Base-by-base conservation (phyloP, 2,888 invertebrate species). In the Nowickia ferox region DNA sequence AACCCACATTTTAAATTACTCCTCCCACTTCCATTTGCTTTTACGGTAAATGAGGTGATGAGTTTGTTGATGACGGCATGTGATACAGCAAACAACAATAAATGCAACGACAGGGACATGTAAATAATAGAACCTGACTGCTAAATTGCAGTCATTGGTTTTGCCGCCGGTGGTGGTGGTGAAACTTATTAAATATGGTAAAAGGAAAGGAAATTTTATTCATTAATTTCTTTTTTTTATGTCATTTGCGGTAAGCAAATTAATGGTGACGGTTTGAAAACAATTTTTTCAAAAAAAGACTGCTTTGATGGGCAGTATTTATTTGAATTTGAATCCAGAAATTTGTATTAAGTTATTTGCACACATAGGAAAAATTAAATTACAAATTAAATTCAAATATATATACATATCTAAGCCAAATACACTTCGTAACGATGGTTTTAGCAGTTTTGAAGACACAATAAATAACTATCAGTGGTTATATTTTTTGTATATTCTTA, bases 111-210 rank as follows among this genome's bases (percentile, higher is more conserved):
- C 78, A 53, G 63, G 30, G 6, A 40, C 61, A 63, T 22, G 63
- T 71, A 44, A 55, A 57, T 74, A 74, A 74, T 80, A 48, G 66
- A 59, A 80, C 42, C 59, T 74, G 72, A 80, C 66, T 80, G 48
- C 13, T 17, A 74, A 74, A 66, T 74, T 80, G 48, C 30, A 66
- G 48, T 57, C 57, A 57, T 66, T 59, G 63, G 53, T 79, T 78
- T 9, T 4, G 5, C 30, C 30, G 30, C 30, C 30, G 30, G 30
- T 30, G 30, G 11, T 68, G 22, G 40, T 44, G 15, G 40, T 10
- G 22, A n/a, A 38, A 51, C 17, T 17, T 65, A 48, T 72, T 66
- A 19, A 38, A 2, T 55, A 22, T 22, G 22, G n/a, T 4, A 55
- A 51, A 40, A 80, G 48, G 57, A 72, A 40, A 53, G 44, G 9